phyloP scores from a whole-genome alignment of 2,797 vertebrate species.

The Karalla daura region DNA sequence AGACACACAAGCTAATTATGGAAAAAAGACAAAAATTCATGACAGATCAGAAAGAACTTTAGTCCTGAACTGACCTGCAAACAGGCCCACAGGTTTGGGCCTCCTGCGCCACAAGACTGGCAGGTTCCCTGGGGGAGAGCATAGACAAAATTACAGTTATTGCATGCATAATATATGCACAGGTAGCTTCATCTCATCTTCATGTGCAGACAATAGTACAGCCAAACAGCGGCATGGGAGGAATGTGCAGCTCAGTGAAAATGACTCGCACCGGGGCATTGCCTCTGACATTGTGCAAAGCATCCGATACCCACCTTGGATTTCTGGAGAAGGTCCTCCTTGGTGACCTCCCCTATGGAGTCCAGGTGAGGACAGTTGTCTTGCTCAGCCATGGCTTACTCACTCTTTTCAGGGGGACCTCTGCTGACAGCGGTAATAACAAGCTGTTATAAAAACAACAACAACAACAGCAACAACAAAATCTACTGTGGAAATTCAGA shows the following conservation, averaged over 20 bases:
- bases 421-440: constrained; percentile 25
- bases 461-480: no score
- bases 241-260: no score
- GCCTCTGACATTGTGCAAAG: constrained; percentile 9
- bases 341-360: constrained; percentile 95
- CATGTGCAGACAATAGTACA: no score
- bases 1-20: neutral
- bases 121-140: constrained; percentile 88
- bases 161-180: neutral
- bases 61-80: constrained; percentile 87
- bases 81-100: constrained; percentile 98
- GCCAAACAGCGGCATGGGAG: no score
- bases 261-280: no score
- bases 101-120: constrained; percentile 94
- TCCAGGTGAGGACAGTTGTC: constrained; percentile 94
- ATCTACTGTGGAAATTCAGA: constrained; percentile 2
- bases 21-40: neutral
- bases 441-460: no score
- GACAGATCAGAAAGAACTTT: neutral
- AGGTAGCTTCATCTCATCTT: no score
- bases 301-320: constrained; percentile 87
- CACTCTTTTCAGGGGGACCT: constrained; percentile 37
- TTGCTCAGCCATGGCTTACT: constrained; percentile 87
- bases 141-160: neutral
- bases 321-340: constrained; percentile 94